Percentiles rank a stretch among this genome's conserved stretches.
phyloP scores from a whole-genome alignment of 2,113 vertebrate genomes.

The Polyodon spathula region DNA sequence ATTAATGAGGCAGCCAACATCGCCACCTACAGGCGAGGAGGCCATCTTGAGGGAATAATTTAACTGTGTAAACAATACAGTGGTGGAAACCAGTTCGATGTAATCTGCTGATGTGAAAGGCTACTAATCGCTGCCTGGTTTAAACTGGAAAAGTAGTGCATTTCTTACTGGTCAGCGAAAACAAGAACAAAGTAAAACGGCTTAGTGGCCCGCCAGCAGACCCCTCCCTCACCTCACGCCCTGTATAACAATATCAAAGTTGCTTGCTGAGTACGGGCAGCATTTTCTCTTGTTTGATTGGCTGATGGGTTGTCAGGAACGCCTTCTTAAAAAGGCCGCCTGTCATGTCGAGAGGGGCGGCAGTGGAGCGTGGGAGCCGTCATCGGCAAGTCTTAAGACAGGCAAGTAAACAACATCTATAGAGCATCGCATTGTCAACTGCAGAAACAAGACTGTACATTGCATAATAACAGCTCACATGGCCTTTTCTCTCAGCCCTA shows the following conservation, averaged over 20 bases:
- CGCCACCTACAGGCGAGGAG: background rate
- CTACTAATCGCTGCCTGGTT: background rate
- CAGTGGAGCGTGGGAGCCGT: conserved; percentile 18
- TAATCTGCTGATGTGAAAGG: background rate
- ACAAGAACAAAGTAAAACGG: background rate
- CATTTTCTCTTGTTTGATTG: conserved; percentile 20
- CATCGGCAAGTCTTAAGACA: conserved; percentile 24
- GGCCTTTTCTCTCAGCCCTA: conserved; percentile 19
- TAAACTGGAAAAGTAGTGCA: too few species aligned
- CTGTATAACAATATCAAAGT: conserved; percentile 30
- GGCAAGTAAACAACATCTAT: conserved; percentile 39
- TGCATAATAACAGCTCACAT: conserved; percentile 32
- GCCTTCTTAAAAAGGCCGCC: conserved; percentile 14
- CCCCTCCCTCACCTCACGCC: conserved; percentile 23
- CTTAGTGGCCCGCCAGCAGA: conserved; percentile 1
- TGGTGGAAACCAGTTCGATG: background rate
- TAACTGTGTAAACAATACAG: background rate
- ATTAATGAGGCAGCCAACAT: background rate
- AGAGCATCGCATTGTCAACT: conserved; percentile 38
- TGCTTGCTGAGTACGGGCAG: conserved; percentile 24
- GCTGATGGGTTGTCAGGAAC: conserved; percentile 22
- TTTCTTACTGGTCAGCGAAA: too few species aligned
- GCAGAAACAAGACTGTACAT: conserved; percentile 48
- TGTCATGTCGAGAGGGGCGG: conserved; percentile 15
- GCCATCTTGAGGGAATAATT: background rate